Conservation (phyloP, 2,797 vertebrate genomes). For the Iguana delicatissima region DNA sequence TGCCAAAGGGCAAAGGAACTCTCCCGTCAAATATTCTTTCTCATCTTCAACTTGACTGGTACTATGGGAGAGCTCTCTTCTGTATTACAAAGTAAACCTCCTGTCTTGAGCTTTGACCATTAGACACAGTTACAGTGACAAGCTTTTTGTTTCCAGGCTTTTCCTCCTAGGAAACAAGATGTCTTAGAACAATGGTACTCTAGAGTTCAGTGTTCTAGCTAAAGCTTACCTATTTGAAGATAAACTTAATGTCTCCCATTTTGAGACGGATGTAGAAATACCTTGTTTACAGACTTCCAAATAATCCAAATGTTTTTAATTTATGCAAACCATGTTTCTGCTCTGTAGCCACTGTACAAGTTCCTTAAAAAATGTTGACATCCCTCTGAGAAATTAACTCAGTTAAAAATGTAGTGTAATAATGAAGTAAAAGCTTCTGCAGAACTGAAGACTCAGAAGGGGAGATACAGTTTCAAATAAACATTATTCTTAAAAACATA, state of each 20-base stretch:
- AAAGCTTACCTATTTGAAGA: neutral
- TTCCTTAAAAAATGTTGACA: neutral
- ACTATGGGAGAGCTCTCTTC: neutral
- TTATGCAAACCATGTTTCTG: neutral
- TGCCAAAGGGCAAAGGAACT: neutral
- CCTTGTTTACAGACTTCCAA: neutral
- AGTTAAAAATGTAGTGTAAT: neutral
- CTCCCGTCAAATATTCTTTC: neutral
- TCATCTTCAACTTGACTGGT: neutral
- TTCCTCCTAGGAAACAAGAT: neutral
- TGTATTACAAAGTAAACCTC: neutral
- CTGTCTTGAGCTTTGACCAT: neutral
- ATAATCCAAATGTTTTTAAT: neutral
- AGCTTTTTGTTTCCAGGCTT: neutral
- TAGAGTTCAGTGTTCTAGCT: neutral
- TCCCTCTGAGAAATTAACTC: neutral
- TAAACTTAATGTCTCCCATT: neutral
- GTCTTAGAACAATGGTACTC: neutral
- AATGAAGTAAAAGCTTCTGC: neutral
- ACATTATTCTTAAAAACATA: neutral
- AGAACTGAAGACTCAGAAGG: neutral
- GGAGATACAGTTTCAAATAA: neutral
- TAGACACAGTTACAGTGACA: neutral
- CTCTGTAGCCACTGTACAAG: neutral
- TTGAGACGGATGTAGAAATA: neutral